Evolutionary conservation across 92 coral and sea anemone genomes (phyloP).

Genomic region (Parazoanthus atlanticus): DNA sequence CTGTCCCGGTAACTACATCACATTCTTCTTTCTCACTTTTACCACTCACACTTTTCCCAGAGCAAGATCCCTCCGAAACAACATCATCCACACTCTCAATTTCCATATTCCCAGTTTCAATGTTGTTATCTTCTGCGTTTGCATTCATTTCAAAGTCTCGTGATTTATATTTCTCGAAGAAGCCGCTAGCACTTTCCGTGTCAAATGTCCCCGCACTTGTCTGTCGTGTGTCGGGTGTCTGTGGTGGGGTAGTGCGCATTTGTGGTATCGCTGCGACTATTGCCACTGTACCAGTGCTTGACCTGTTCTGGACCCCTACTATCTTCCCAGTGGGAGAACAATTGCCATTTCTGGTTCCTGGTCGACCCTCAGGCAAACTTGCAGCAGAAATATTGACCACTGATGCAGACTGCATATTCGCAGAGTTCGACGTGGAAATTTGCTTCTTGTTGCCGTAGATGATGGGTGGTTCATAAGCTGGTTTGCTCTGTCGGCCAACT

Average conservation of each 20-base stretch:
- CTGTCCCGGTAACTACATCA: background rate
- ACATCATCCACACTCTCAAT: slow-evolving; percentile 57
- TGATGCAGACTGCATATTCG: slow-evolving; percentile 62
- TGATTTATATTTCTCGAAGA: slow-evolving; percentile 10
- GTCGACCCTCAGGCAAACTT: slow-evolving; percentile 66
- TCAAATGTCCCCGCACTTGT: slow-evolving; percentile 32
- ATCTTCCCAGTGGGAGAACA: slow-evolving; percentile 58
- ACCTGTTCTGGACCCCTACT: slow-evolving; percentile 54
- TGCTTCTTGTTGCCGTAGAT: slow-evolving; percentile 49
- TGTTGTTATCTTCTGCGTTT: slow-evolving; percentile 5
- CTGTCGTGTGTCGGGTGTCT: slow-evolving; percentile 24
- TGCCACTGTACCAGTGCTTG: slow-evolving; percentile 58
- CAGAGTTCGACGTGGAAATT: slow-evolving; percentile 5
- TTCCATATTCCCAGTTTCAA: slow-evolving; percentile 38
- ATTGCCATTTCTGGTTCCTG: slow-evolving; percentile 59
- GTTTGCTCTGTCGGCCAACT: slow-evolving; percentile 55
- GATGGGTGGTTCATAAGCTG: slow-evolving; percentile 56
- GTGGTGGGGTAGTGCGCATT: slow-evolving; percentile 41
- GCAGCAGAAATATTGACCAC: slow-evolving; percentile 75
- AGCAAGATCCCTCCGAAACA: slow-evolving; percentile 44
- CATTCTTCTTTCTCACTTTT: slow-evolving; percentile 6
- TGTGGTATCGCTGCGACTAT: slow-evolving; percentile 48
- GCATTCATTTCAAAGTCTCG: background rate
- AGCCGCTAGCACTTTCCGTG: slow-evolving; percentile 23
- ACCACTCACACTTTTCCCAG: slow-evolving; percentile 39